Conservation (phyloP, 2,888 invertebrate genomes). For the Corbicula japonica region DNA sequence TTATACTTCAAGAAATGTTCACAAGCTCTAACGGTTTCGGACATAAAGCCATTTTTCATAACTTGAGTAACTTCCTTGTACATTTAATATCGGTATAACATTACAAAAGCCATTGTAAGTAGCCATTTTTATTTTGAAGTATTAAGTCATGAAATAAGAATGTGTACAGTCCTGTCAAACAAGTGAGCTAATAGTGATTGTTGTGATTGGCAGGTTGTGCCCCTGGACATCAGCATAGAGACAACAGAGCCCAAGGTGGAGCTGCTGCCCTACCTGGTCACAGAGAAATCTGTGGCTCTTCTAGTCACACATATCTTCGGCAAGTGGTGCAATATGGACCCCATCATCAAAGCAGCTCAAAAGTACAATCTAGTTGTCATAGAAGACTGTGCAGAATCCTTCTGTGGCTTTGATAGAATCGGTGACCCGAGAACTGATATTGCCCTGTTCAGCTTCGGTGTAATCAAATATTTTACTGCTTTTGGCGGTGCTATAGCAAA, state of each 20-base stretch:
- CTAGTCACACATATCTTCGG: conserved; percentile 86
- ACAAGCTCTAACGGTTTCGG: too few species aligned
- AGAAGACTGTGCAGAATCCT: conserved; percentile 86
- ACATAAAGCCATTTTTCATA: too few species aligned
- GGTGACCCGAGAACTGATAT: conserved; percentile 85
- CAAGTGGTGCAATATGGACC: conserved; percentile 81
- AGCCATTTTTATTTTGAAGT: too few species aligned
- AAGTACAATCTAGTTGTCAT: conserved; percentile 80
- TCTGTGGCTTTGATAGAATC: conserved; percentile 83
- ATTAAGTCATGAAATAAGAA: too few species aligned
- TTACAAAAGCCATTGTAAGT: too few species aligned
- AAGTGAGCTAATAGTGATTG: neutral
- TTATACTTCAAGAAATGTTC: too few species aligned
- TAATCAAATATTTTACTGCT: conserved; percentile 85
- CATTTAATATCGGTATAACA: too few species aligned
- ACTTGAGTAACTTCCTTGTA: too few species aligned
- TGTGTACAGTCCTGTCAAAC: too few species aligned
- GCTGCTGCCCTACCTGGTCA: conserved; percentile 81
- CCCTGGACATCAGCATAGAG: conserved; percentile 85
- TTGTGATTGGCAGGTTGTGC: conserved; percentile 73
- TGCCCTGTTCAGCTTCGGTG: conserved; percentile 86
- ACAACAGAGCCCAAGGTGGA: conserved; percentile 83
- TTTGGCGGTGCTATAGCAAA: conserved; percentile 86
- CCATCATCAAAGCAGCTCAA: conserved; percentile 80
- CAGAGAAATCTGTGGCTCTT: conserved; percentile 84